These are phyloP conservation scores for Xestia c-nigrum DNA, from an alignment of 2,888 invertebrate genomes.

Conservation along the genomic window DNA sequence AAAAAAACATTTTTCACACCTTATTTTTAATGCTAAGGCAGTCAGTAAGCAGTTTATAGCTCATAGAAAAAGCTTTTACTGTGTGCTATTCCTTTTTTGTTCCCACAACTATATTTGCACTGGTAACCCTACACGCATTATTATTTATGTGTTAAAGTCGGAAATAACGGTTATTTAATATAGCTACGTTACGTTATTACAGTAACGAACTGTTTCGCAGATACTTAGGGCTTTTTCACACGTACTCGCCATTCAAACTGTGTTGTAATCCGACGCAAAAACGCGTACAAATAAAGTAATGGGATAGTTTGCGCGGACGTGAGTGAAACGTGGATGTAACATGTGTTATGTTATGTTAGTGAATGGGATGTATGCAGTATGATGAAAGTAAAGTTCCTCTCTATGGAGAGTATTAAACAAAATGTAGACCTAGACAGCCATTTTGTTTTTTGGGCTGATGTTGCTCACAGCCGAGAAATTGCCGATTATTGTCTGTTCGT, in stretches of 20 bases:
- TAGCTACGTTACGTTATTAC: conserved; percentile 55
- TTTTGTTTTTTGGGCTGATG: background rate
- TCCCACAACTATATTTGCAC: conserved; percentile 16
- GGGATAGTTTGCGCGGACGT: conserved; percentile 25
- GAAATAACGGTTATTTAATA: conserved; percentile 70
- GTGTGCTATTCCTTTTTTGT: conserved; percentile 5
- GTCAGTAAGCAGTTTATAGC: too few relatives aligned
- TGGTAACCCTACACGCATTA: conserved; percentile 58
- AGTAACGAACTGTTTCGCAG: conserved; percentile 51
- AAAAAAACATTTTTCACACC: too few relatives aligned
- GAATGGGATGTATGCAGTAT: conserved; percentile 12
- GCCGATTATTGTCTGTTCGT: background rate
- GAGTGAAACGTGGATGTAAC: conserved; percentile 20
- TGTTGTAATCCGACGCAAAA: conserved; percentile 29
- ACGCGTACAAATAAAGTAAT: conserved; percentile 24
- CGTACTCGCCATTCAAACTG: conserved; percentile 38
- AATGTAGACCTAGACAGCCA: background rate
- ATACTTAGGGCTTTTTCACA: conserved; percentile 50
- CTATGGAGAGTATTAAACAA: background rate
- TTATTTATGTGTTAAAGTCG: conserved; percentile 71
- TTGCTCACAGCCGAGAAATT: background rate
- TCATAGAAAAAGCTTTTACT: background rate
- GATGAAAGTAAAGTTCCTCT: background rate
- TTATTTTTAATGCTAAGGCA: background rate
- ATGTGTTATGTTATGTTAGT: conserved; percentile 2